A percentile compares a stretch with the other conserved stretches of the same genome.
Conservation (phyloP, 2,113 vertebrate species). For the Poecile atricapillus region DNA sequence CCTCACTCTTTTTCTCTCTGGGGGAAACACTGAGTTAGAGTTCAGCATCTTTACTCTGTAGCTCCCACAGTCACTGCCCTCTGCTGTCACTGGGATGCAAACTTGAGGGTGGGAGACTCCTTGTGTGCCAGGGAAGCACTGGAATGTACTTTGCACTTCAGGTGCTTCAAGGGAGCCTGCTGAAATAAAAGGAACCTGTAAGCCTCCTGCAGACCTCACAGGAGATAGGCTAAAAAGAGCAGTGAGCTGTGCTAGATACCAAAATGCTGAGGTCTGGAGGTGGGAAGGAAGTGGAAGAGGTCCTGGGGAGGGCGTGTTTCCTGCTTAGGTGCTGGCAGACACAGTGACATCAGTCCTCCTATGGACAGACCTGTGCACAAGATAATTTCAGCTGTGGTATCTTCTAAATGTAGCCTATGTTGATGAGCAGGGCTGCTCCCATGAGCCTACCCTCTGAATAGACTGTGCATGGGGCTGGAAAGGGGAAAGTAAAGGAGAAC, state of each 20-base stretch:
- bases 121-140: background rate
- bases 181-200: background rate
- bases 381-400: background rate
- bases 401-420: background rate
- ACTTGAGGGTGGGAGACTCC: background rate
- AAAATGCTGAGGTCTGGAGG: background rate
- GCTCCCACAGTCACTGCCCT: background rate
- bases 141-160: background rate
- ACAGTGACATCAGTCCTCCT: background rate
- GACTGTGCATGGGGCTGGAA: fast-evolving
- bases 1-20: background rate
- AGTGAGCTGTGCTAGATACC: background rate
- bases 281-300: background rate
- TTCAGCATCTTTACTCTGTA: background rate
- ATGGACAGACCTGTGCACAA: background rate
- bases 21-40: background rate
- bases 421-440: background rate
- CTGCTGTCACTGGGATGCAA: background rate
- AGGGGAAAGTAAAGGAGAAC: background rate
- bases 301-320: background rate
- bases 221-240: background rate
- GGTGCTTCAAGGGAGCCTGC: background rate
- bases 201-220: background rate
- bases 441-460: background rate
- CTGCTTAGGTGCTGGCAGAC: background rate